A percentile compares a stretch with the other conserved stretches of the same genome.
Evolutionary conservation across 2,888 invertebrate genomes (phyloP).

Genomic region (Sipha maydis): DNA sequence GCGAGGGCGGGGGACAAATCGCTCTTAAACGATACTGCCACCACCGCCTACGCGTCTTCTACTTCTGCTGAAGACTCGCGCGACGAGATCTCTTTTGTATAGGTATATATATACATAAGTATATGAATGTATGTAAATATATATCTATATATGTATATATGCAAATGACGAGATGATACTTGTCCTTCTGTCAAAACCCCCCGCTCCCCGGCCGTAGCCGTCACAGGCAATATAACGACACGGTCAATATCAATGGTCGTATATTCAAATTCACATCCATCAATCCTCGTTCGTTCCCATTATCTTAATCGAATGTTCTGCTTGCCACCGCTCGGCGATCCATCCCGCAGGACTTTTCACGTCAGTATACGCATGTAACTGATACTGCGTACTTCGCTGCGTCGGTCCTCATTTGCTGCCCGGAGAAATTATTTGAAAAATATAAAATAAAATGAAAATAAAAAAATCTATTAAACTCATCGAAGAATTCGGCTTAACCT

Average conservation of each 20-base stretch:
- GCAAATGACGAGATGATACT: background rate
- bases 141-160: background rate
- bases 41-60: background rate
- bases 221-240: slow-evolving; percentile 4
- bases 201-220: background rate
- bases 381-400: no score
- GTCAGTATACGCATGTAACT: background rate
- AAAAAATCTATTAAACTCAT: no score
- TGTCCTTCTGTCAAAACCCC: background rate
- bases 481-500: no score
- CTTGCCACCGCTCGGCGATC: background rate
- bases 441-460: no score
- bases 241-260: slow-evolving; percentile 57
- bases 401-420: no score
- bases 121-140: background rate
- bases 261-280: slow-evolving; percentile 59
- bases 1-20: slow-evolving; percentile 50
- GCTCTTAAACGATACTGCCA: slow-evolving; percentile 59
- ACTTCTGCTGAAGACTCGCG: background rate
- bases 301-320: slow-evolving; percentile 60
- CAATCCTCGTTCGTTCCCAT: slow-evolving; percentile 51
- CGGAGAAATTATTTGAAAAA: no score
- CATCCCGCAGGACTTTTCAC: slow-evolving; percentile 45
- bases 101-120: background rate
- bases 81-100: slow-evolving; percentile 36